Base-by-base conservation (phyloP, 1,140 invertebrate species). In the Tetramorium parvispinum region DNA sequence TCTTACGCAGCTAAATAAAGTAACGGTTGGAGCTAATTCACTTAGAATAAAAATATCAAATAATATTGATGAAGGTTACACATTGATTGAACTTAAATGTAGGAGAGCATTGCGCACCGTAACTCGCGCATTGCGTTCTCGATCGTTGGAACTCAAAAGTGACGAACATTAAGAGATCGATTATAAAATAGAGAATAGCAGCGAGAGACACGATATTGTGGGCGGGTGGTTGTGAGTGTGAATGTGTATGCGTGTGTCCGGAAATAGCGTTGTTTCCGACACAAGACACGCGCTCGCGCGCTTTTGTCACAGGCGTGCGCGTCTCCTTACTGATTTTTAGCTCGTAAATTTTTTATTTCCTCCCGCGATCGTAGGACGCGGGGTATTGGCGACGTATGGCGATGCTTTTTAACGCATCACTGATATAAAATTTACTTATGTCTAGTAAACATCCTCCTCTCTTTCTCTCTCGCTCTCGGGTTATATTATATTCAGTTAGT, bases 361-460 rank as follows among this genome's bases (percentile, higher is more conserved):
- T 75, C 71, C 88, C 85, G 70, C 82, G 75, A 86, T 79, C 70
- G 57, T 73, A 81, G 89, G 85, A 86, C 76, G 63, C 79, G 83
- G 86, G 76, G 87, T 57, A 89, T 92, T 92, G 91, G 92, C 87
- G 90, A 92, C 91, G 85, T 89, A 92, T 88, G 91, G 91, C 90
- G 89, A 91, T 89, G 90, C 90, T 61, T 75, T 59, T 87, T 92
- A 92, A 93, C 92, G 93, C 94, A 94, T 89, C 94, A 93, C 92
- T 93, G 94, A 94, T 94, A 95, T 93, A 95, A 95, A 95, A 94
- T 94, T 94, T 93, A 93, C 93, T 94, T 95, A 94, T 83, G 91
- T 49, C 90, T 94, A 95, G 88, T 91, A 90, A 93, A 94, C 91
- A 91, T 93, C 88, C 59, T 79, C 21, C 21, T 40, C 13, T 27